phyloP scores from a whole-genome alignment of 2,888 invertebrate species.

The Sarcophaga carnaria region DNA sequence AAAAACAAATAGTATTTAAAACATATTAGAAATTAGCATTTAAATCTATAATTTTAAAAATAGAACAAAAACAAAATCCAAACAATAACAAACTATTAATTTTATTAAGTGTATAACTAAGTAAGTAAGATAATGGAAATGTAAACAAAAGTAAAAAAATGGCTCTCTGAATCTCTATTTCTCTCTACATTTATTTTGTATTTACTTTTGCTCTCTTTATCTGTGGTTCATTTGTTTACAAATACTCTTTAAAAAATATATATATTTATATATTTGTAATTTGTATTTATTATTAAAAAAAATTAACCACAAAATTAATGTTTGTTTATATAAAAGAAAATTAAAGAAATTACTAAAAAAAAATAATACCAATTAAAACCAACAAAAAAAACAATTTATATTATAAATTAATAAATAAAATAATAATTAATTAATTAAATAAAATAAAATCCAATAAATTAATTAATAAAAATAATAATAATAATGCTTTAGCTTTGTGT shows the following conservation, averaged over 20 bases:
- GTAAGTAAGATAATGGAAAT: neutral
- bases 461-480: constrained; percentile 55
- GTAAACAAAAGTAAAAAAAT: constrained; percentile 2
- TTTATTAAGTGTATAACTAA: constrained; percentile 35
- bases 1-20: constrained; percentile 17
- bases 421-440: constrained; percentile 64
- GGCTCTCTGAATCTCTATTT: neutral
- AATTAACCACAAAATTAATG: constrained; percentile 17
- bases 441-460: constrained; percentile 57
- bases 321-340: constrained; percentile 36
- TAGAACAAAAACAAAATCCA: constrained; percentile 50
- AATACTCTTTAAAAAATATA: constrained; percentile 21
- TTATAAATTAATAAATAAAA: constrained; percentile 63
- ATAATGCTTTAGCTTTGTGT: constrained; percentile 82
- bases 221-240: neutral
- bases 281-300: constrained; percentile 33
- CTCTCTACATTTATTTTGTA: neutral
- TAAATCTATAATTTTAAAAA: constrained; percentile 65
- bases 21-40: constrained; percentile 57
- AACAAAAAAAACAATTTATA: constrained; percentile 63
- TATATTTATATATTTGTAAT: constrained; percentile 25
- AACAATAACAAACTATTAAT: neutral
- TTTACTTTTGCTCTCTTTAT: neutral
- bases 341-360: neutral
- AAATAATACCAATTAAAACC: no score